Conservation (phyloP, 1,140 invertebrate species). For the Eupristina koningsbergeri region DNA sequence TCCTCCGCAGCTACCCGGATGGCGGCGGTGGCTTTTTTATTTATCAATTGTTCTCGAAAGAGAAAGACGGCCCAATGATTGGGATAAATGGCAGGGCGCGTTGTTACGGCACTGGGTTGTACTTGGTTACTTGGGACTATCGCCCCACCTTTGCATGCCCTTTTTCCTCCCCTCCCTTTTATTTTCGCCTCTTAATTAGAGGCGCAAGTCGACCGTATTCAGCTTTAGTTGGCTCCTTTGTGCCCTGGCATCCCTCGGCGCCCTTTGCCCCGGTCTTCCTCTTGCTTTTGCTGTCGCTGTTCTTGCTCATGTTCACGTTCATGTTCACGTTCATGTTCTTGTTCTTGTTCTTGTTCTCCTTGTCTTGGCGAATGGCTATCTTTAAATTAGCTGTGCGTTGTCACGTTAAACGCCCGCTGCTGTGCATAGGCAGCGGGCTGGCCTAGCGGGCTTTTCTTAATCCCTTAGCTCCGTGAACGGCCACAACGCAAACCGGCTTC, state of each 20-base stretch:
- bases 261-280: too few relatives aligned
- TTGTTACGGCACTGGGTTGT: conserved; percentile 51
- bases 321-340: too few relatives aligned
- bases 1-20: conserved; percentile 54
- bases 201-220: conserved; percentile 15
- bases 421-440: conserved; percentile 16
- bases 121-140: conserved; percentile 55
- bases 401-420: neutral
- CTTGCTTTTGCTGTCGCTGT: too few relatives aligned
- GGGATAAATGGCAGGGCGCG: conserved; percentile 73
- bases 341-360: neutral
- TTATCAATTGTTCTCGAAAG: conserved; percentile 63
- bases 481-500: conserved; percentile 15
- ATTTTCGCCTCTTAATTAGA: conserved; percentile 39
- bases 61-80: conserved; percentile 62
- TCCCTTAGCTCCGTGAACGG: conserved; percentile 9
- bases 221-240: conserved; percentile 35
- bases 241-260: too few relatives aligned
- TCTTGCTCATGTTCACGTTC: too few relatives aligned
- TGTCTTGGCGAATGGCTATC: conserved; percentile 4
- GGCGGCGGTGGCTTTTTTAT: conserved; percentile 58
- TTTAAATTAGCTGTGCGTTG: conserved; percentile 11
- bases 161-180: conserved; percentile 21
- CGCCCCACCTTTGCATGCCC: conserved; percentile 38
- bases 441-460: conserved; percentile 22